Conservation (phyloP, 2,888 invertebrate species). For the Kuschelorhynchus macadamiae region DNA sequence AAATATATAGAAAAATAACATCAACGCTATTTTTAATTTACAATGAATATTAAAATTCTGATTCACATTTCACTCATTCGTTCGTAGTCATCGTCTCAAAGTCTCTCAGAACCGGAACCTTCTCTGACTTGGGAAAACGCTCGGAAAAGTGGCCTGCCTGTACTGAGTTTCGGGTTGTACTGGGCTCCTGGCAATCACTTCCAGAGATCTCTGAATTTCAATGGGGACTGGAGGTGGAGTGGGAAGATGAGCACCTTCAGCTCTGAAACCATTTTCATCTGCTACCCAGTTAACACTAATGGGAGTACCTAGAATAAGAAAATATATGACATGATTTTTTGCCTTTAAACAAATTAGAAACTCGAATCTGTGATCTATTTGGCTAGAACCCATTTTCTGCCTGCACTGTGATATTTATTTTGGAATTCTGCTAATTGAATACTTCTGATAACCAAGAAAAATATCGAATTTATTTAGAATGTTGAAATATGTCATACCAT, state of each 20-base stretch:
- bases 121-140: slow-evolving; percentile 1
- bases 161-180: slow-evolving; percentile 54
- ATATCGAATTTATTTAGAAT: too few species aligned
- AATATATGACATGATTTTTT: too few species aligned
- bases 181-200: slow-evolving; percentile 59
- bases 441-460: too few species aligned
- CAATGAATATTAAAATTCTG: too few species aligned
- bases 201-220: slow-evolving; percentile 75
- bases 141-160: background rate
- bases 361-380: too few species aligned
- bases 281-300: slow-evolving; percentile 78
- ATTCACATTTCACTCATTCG: background rate
- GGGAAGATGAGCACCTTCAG: slow-evolving; percentile 83
- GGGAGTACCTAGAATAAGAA: slow-evolving; percentile 60
- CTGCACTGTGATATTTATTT: too few species aligned
- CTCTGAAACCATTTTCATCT: slow-evolving; percentile 85
- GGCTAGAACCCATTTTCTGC: too few species aligned
- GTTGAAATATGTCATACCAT: too few species aligned
- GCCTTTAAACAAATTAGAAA: too few species aligned
- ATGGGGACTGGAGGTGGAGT: slow-evolving; percentile 83
- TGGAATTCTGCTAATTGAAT: too few species aligned
- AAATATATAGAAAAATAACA: too few species aligned
- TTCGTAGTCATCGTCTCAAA: background rate
- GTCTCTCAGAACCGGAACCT: background rate
- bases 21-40: too few species aligned